Percentiles rank a stretch among this genome's conserved stretches.
Conservation (phyloP, 2,888 invertebrate species). For the Cotesia congregata region DNA sequence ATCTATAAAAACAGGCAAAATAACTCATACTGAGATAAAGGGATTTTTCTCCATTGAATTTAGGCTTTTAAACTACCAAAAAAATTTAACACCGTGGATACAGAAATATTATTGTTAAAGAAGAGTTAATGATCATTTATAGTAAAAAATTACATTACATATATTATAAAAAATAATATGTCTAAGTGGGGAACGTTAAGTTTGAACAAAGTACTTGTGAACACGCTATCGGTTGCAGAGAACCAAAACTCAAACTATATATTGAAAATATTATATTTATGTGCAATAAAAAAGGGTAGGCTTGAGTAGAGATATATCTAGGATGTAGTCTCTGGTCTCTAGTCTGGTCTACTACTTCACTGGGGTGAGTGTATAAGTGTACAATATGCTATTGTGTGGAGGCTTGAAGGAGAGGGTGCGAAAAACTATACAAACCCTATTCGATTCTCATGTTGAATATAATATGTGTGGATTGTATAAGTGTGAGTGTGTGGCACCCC, state of each 20-base stretch:
- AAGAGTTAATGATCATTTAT: too few species aligned
- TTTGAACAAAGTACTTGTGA: constrained; percentile 25
- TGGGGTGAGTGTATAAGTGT: constrained; percentile 29
- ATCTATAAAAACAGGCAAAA: too few species aligned
- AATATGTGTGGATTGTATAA: constrained; percentile 8
- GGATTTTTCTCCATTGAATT: too few species aligned
- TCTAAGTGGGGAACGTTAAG: constrained; percentile 23
- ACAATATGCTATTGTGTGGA: constrained; percentile 44
- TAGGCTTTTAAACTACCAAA: too few species aligned
- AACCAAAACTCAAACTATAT: not conserved
- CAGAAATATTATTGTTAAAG: too few species aligned
- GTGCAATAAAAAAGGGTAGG: constrained; percentile 5
- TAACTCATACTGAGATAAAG: too few species aligned
- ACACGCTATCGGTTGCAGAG: constrained; percentile 30
- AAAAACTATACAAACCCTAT: constrained; percentile 64
- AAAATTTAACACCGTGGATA: too few species aligned
- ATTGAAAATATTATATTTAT: not conserved
- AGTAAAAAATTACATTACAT: too few species aligned
- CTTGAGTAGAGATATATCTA: not conserved
- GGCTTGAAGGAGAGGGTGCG: constrained; percentile 55
- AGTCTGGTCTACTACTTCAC: not conserved
- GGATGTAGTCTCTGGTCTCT: not conserved
- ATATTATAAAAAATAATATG: constrained; percentile 17
- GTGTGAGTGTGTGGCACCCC: constrained; percentile 50
- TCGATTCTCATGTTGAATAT: constrained; percentile 49